Base-by-base conservation (phyloP, 1,140 invertebrate species). In the Polypedilum pembai region DNA sequence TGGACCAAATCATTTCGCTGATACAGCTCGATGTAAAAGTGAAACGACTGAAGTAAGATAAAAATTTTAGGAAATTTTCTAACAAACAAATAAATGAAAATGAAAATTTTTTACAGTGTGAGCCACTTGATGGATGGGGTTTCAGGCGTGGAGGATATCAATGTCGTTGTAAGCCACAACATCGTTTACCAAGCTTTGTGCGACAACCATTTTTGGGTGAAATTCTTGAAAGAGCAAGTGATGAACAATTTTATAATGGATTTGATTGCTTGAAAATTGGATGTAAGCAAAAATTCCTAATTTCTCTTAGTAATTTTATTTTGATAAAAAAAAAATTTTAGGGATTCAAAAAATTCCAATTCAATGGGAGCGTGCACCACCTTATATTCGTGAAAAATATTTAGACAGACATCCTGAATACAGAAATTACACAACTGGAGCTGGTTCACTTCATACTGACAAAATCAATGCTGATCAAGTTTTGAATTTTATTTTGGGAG, bases 121-220 rank as follows among this genome's bases (percentile, higher is more conserved):
- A 99, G 84, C 96, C 96, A 0, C 82, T 98, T 21, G 91, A 96
- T 80, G 96, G 96, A 4, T 98, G 92, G 90, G 97, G 96, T 41
- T 97, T 96, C 80, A 85, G 94, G 76, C 87, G 96, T 80, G 96
- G 96, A 75, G 96, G 95, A 21, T 99, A 99, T 83, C 94, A 98
- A 81, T 98, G 94, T 82, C 86, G 94, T 76, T 98, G 96, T 85
- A 87, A 89, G 78, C 95, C 96, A 7, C 94, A 95, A 3, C 94
- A 86, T 80, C 87, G 96, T 76, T 86, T 97, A 75, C 96, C 96
- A 0, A 90, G 90, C 77, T 87, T 91, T 24, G 92, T 96, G 18
- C 85, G 95, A 76, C 87, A 94, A 75, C 95, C 96, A 0, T 98
- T 91, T 85, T 86, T 95, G 0, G 96, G 96, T 1, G 93, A 97